Percentiles rank a stretch among this genome's conserved stretches.
Evolutionary conservation across 2,888 invertebrate genomes (phyloP).

Genomic region (Toxonevra muliebris): DNA sequence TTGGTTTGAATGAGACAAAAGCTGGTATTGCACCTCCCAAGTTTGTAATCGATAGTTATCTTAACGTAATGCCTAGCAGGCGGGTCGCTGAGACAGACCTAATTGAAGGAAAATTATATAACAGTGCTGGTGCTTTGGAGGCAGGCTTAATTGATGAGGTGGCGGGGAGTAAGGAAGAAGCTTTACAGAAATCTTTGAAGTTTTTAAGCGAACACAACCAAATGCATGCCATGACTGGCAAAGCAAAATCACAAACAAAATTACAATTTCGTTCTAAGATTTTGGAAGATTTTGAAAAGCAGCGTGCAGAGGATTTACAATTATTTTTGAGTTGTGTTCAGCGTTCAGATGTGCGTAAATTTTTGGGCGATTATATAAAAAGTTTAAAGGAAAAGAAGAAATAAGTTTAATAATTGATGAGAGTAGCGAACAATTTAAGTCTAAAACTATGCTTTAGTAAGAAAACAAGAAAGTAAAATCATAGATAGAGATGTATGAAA

Average conservation of each 20-base stretch:
- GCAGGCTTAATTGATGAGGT: constrained; percentile 48
- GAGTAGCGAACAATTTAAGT: neutral
- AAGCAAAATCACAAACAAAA: constrained; percentile 23
- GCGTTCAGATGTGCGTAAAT: constrained; percentile 7
- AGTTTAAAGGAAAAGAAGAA: constrained; percentile 16
- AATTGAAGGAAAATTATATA: constrained; percentile 16
- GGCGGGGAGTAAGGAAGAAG: constrained; percentile 53
- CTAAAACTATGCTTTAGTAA: neutral
- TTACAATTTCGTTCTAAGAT: constrained; percentile 6
- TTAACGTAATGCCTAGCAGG: constrained; percentile 51
- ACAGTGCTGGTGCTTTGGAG: constrained; percentile 16
- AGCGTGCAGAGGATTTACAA: constrained; percentile 28
- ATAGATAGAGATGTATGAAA: neutral
- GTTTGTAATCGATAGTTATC: constrained; percentile 23
- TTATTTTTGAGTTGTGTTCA: constrained; percentile 15
- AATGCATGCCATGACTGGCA: constrained; percentile 63
- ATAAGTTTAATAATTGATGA: neutral
- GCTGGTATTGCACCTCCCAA: constrained; percentile 22
- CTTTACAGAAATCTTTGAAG: constrained; percentile 9
- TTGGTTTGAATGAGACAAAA: constrained; percentile 28
- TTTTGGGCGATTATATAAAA: constrained; percentile 25
- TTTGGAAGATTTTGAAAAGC: constrained; percentile 25
- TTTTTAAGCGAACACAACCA: constrained; percentile 67
- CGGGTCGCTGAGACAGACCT: constrained; percentile 66
- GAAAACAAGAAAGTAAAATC: neutral